Evolutionary conservation across 2,888 invertebrate species (phyloP).

Genomic region (Chrysolina americana): DNA sequence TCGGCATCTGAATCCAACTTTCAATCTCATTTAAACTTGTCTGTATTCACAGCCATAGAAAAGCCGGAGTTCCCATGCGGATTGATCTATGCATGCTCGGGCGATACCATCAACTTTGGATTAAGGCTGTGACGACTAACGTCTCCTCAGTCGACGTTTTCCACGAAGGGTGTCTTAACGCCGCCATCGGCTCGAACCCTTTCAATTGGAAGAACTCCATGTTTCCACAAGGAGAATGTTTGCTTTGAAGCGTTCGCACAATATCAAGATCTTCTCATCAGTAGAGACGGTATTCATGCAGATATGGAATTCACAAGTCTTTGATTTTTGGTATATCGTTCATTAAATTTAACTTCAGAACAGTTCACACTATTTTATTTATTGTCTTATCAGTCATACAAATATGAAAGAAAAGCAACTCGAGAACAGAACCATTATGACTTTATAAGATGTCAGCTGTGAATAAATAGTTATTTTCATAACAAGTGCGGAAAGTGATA

Average conservation of each 20-base stretch:
- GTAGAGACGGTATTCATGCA: slow-evolving; percentile 11
- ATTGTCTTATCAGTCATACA: no score
- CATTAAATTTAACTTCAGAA: no score
- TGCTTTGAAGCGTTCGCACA: slow-evolving; percentile 48
- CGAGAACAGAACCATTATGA: no score
- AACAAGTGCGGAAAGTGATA: no score
- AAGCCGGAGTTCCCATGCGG: slow-evolving; percentile 52
- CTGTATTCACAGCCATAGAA: slow-evolving; percentile 54
- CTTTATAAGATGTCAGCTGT: no score
- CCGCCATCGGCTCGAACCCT: slow-evolving; percentile 47
- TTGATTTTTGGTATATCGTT: no score
- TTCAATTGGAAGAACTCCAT: slow-evolving; percentile 58
- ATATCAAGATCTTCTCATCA: slow-evolving; percentile 44
- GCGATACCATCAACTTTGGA: slow-evolving; percentile 61
- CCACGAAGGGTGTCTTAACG: slow-evolving; percentile 45
- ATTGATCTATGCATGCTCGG: slow-evolving; percentile 59
- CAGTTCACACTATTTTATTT: no score
- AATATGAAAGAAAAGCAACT: no score
- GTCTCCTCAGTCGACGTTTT: slow-evolving; percentile 43
- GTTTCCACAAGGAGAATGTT: slow-evolving; percentile 52
- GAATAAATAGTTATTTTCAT: no score
- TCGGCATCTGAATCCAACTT: slow-evolving; percentile 45
- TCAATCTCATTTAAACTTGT: slow-evolving; percentile 62
- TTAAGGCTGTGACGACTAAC: slow-evolving; percentile 58
- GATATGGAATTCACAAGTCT: no score